Conservation (phyloP, 2,797 vertebrate genomes). For the Cynodonichthys magdalenae region DNA sequence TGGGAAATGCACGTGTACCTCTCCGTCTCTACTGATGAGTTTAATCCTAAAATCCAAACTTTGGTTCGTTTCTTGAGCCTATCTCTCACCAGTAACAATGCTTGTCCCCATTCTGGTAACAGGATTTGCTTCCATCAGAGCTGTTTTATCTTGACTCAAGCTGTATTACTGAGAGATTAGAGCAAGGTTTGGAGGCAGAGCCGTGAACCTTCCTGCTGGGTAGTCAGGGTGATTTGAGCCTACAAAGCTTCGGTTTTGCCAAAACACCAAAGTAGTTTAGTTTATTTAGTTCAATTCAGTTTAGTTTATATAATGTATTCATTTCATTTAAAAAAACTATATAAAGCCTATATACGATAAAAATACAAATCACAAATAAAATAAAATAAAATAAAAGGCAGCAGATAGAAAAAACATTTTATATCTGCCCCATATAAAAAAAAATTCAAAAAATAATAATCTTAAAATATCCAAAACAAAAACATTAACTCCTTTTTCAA, state of each 20-base stretch:
- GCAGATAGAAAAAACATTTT: too few relatives aligned
- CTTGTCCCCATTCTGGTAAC: constrained; percentile 46
- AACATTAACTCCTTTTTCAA: too few relatives aligned
- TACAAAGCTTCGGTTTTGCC: constrained; percentile 7
- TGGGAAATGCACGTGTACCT: constrained; percentile 5
- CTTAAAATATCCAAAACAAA: too few relatives aligned
- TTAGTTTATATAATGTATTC: too few relatives aligned
- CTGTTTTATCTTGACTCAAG: constrained; percentile 76
- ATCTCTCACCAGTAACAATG: constrained; percentile 57
- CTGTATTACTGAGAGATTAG: constrained; percentile 74
- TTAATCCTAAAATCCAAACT: constrained; percentile 59
- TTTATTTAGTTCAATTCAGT: too few relatives aligned
- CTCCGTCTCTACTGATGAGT: constrained; percentile 29
- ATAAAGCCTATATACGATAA: too few relatives aligned
- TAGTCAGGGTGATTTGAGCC: constrained; percentile 17
- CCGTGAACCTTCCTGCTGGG: constrained; percentile 48
- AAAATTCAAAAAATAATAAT: too few relatives aligned
- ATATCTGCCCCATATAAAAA: too few relatives aligned
- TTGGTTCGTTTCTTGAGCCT: constrained; percentile 54
- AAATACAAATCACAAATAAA: too few relatives aligned
- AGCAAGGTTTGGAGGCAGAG: constrained; percentile 53
- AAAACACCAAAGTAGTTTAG: constrained; percentile 6
- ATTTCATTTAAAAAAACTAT: too few relatives aligned
- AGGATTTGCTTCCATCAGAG: constrained; percentile 71
- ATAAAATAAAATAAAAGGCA: too few relatives aligned